Conservation (phyloP, 2,113 vertebrate genomes). For the Orcinus orca region DNA sequence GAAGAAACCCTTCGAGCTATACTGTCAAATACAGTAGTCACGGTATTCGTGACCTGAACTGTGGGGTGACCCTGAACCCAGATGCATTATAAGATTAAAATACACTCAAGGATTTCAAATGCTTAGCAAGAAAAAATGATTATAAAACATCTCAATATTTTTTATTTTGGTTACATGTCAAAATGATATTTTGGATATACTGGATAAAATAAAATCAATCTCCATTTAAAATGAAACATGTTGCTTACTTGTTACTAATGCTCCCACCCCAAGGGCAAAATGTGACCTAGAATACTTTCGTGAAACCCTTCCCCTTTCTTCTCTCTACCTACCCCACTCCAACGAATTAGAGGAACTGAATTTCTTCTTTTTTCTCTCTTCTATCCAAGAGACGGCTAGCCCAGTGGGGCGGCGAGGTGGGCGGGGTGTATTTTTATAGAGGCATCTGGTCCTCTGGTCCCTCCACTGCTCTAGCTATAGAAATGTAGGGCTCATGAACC, state of each 20-base stretch:
- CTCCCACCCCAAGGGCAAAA: not conserved
- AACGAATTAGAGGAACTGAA: not conserved
- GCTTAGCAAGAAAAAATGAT: not conserved
- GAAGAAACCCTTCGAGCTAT: not conserved
- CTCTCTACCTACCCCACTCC: not conserved
- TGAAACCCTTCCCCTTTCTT: not conserved
- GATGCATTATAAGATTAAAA: not conserved
- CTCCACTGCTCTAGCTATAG: not conserved
- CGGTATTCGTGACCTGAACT: too few species aligned
- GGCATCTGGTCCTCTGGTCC: not conserved
- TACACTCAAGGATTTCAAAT: not conserved
- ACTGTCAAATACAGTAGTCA: not conserved
- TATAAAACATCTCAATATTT: not conserved
- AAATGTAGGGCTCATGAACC: not conserved
- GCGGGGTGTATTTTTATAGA: not conserved
- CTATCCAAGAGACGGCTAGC: not conserved
- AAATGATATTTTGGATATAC: not conserved
- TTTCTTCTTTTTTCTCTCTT: not conserved
- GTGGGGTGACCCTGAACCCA: not conserved
- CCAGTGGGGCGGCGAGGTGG: rapidly evolving
- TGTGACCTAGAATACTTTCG: not conserved
- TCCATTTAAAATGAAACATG: not conserved
- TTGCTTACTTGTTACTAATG: not conserved
- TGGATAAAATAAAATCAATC: not conserved
- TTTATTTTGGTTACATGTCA: not conserved